Conservation (phyloP, 2,113 vertebrate genomes). For the Stegastes partitus region DNA sequence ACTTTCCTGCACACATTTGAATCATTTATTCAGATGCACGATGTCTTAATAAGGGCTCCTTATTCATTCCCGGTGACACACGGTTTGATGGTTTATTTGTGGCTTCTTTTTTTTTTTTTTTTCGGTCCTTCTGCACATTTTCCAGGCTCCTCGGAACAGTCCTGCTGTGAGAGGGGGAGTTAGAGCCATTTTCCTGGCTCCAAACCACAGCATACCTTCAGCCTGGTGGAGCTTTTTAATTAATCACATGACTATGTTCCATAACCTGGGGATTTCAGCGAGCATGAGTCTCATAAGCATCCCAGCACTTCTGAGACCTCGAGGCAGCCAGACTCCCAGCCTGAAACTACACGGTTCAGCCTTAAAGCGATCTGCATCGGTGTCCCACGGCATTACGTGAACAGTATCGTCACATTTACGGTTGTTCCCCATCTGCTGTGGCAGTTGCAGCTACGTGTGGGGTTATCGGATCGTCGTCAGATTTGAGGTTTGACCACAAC, state of each 20-base stretch:
- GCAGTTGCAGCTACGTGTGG: not conserved
- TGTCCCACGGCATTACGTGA: not conserved
- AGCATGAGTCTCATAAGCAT: constrained; percentile 62
- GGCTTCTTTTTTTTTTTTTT: not conserved
- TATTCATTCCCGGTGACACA: constrained; percentile 54
- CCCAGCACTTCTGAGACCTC: constrained; percentile 54
- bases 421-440: not conserved
- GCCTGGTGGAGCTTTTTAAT: constrained; percentile 75
- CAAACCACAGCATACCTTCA: constrained; percentile 66
- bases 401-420: not conserved
- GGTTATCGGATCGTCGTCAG: not conserved
- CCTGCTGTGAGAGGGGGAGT: constrained; percentile 58
- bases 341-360: not conserved
- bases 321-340: constrained; percentile 30
- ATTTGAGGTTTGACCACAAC: not conserved
- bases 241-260: constrained; percentile 77
- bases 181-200: constrained; percentile 63
- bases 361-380: not conserved
- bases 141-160: constrained; percentile 55
- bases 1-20: constrained; percentile 55
- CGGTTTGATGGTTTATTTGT: constrained; percentile 57
- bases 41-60: constrained; percentile 60
- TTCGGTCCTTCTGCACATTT: constrained; percentile 45
- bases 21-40: constrained; percentile 66
- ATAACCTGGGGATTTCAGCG: constrained; percentile 74